A percentile compares a stretch with the other conserved stretches of the same genome.
phyloP scores from a whole-genome alignment of 1,140 invertebrate species.

The Cydia strobilella region DNA sequence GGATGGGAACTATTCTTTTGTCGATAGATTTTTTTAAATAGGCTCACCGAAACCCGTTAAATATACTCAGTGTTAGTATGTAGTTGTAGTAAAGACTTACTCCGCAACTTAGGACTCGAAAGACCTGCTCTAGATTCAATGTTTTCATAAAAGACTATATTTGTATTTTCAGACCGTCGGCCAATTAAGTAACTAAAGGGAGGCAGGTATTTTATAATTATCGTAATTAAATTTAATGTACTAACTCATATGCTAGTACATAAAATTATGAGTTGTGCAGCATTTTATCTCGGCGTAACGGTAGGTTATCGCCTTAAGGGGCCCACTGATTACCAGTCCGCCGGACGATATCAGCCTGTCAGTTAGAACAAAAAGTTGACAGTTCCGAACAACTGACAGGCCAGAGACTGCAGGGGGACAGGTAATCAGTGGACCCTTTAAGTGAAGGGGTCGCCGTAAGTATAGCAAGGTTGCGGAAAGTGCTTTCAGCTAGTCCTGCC shows the following conservation, averaged over 20 bases:
- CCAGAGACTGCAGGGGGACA: too few species aligned
- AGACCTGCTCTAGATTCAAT: too few species aligned
- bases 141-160: too few species aligned
- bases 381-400: too few species aligned
- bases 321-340: too few species aligned
- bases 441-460: slow-evolving; percentile 10
- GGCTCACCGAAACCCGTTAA: neutral
- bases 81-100: too few species aligned
- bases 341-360: too few species aligned
- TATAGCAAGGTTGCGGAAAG: slow-evolving; percentile 10
- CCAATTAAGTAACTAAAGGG: neutral
- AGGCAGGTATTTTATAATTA: neutral
- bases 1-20: neutral
- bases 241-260: neutral
- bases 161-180: neutral
- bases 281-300: neutral
- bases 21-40: neutral
- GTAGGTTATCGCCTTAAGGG: neutral
- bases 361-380: too few species aligned
- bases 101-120: too few species aligned
- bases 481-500: neutral
- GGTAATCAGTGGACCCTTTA: too few species aligned
- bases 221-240: neutral
- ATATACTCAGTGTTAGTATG: too few species aligned
- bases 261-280: neutral